Conservation (phyloP, 2,888 invertebrate genomes). For the Parochlus steinenii region DNA sequence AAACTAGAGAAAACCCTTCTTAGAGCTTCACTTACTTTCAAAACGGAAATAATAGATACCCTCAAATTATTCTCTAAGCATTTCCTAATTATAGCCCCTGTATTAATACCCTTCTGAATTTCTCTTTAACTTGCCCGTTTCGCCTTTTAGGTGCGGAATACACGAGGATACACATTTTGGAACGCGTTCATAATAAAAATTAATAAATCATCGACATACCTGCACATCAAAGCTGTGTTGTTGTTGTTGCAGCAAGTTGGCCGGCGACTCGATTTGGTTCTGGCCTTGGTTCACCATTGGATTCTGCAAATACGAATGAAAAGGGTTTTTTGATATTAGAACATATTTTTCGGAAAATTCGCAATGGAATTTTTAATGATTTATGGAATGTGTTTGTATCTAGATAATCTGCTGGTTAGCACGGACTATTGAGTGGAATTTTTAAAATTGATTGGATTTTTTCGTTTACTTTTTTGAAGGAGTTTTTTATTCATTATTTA, state of each 20-base stretch:
- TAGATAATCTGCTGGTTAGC: too few species aligned
- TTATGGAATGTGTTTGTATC: too few species aligned
- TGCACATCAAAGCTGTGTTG: slow-evolving; percentile 66
- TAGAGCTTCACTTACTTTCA: not conserved
- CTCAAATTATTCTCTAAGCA: not conserved
- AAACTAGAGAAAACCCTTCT: not conserved
- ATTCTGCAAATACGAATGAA: slow-evolving; percentile 19
- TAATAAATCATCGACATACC: slow-evolving; percentile 33
- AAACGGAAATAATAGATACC: not conserved
- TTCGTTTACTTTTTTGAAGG: too few species aligned
- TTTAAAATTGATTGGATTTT: too few species aligned
- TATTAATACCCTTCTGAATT: not conserved
- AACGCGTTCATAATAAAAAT: not conserved
- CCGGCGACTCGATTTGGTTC: slow-evolving; percentile 33
- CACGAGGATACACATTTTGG: too few species aligned
- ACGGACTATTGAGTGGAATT: too few species aligned
- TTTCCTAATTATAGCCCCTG: too few species aligned
- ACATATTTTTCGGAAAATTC: too few species aligned
- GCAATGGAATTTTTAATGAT: too few species aligned
- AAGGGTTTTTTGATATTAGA: too few species aligned
- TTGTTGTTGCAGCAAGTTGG: slow-evolving; percentile 34
- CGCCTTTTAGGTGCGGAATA: not conserved
- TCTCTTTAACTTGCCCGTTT: not conserved
- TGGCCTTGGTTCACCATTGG: slow-evolving; percentile 29
- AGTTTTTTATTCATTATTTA: too few species aligned